Base-by-base conservation (phyloP, 2,888 invertebrate species). In the Anticlea derivata region DNA sequence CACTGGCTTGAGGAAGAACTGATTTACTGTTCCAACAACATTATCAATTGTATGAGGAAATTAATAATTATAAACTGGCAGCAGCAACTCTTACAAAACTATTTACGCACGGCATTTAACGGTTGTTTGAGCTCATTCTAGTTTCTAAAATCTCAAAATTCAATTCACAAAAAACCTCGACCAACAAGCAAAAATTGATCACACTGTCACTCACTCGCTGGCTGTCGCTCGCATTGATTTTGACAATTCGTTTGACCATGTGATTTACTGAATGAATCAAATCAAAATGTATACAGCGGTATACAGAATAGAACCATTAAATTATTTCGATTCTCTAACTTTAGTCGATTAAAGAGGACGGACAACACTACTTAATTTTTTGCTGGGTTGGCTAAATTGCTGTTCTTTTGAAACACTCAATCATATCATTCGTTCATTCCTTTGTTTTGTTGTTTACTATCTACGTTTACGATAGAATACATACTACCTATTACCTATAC, bases 31-130 rank as follows among this genome's bases (percentile, higher is more conserved):
- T 17, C n/a, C 12, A 20, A 31, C 38, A 34, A 22, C 47, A 29
- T 43, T 47, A 26, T 40, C 20, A 39, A n/a, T 34, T 20, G 1
- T 8, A 40, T n/a, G 41, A 48, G 10, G 40, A 35, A 29, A 29
- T 8, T 29, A 11, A 13, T 2, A 26, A 13, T 29, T 12, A 17
- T 3, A 5, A 7, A 13, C 17, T 13, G 11, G 8, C 8, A 30
- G 7, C 8, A 30, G 7, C 10, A 12, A 12, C 33, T 26, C 10
- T 3, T 11, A 10, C 7, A 7, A 29, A 17, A 12, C 5, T 35
- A 37, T 10, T 12, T 13, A 20, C 13, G 7, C 4, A 26, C 6
- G 7, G 13, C 12, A 27, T 20, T 20, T 20, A 24, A 7, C 7
- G 6, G 11, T 5, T 23, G 7, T 40, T 40, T 41, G 41, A 41